Conservation (phyloP, 2,797 vertebrate species). For the Cuniculus paca region DNA sequence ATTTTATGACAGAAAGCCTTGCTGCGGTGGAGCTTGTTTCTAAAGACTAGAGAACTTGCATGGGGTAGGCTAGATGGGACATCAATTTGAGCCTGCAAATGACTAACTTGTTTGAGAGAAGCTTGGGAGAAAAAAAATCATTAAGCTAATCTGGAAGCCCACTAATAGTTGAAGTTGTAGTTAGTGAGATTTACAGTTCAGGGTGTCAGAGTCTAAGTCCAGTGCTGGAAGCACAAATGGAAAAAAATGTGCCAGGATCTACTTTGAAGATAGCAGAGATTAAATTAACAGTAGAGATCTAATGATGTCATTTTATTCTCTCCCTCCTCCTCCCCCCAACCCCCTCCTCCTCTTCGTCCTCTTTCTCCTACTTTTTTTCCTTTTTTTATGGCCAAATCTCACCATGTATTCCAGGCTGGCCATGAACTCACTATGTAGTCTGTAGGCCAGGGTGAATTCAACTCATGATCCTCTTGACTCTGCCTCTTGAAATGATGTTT, state of each 20-base stretch:
- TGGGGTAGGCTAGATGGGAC: neutral
- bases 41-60: slow-evolving; percentile 42
- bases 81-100: neutral
- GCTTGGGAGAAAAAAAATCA: neutral
- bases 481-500: neutral
- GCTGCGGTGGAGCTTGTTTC: slow-evolving; percentile 60
- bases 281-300: neutral
- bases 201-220: neutral
- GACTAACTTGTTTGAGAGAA: slow-evolving; percentile 5
- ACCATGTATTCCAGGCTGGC: neutral
- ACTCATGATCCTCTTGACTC: neutral
- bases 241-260: neutral
- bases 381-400: too few species aligned
- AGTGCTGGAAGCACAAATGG: neutral
- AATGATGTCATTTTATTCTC: neutral
- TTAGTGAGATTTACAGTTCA: neutral
- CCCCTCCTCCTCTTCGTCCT: neutral
- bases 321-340: rapidly evolving
- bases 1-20: slow-evolving; percentile 60
- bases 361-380: too few species aligned
- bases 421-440: neutral
- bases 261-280: neutral
- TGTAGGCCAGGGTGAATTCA: neutral
- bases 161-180: neutral
- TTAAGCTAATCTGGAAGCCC: neutral